These are phyloP conservation scores for Hippoglossus hippoglossus DNA, from an alignment of 2,797 vertebrate genomes.

Conservation along the genomic window DNA sequence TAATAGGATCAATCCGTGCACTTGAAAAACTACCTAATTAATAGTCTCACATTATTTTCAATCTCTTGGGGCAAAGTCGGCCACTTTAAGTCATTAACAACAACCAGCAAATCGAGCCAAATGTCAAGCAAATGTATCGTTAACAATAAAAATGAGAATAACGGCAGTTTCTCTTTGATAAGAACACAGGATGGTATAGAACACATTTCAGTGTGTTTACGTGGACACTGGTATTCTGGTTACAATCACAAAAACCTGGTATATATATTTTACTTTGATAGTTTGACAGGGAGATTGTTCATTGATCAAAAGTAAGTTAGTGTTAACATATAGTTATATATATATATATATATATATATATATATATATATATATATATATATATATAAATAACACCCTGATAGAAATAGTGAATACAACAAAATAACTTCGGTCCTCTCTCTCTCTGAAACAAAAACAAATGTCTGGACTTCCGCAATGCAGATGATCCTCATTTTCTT, in stretches of 20 bases:
- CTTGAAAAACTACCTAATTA: background rate
- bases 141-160: background rate
- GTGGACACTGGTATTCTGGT: background rate
- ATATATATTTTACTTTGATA: background rate
- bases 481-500: background rate
- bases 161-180: background rate
- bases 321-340: too few relatives aligned
- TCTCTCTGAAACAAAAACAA: constrained; percentile 10
- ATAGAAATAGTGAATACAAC: background rate
- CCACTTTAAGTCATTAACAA: constrained; percentile 6
- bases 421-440: background rate
- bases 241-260: background rate
- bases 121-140: background rate
- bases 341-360: too few relatives aligned
- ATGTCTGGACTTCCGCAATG: background rate
- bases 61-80: constrained; percentile 6
- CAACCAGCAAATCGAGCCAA: background rate
- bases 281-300: background rate
- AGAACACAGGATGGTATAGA: background rate
- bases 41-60: background rate
- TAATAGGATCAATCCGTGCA: too few relatives aligned
- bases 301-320: too few relatives aligned
- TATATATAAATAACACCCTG: background rate
- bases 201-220: background rate
- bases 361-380: too few relatives aligned